Base-by-base conservation (phyloP, 2,888 invertebrate genomes). In the Meganola albula region DNA sequence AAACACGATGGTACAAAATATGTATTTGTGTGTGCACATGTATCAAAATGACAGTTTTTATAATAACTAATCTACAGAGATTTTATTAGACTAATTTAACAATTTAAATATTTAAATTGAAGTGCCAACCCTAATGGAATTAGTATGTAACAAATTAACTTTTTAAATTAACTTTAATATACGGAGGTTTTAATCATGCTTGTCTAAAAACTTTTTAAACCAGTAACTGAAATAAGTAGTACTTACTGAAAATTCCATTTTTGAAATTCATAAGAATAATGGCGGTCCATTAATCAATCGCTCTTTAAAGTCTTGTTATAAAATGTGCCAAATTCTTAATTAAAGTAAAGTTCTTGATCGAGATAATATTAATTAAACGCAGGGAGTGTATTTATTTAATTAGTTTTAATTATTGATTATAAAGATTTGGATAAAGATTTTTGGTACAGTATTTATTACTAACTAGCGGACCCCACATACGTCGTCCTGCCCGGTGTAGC, bases 91-190 rank as follows among this genome's bases (percentile, higher is more conserved):
- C n/a, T n/a, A n/a, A n/a, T n/a, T n/a, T n/a, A n/a, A n/a, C n/a
- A 31, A 34, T 43, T 44, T 48, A 5, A 33, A 22, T 34, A 11
- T 9, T 20, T 20, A 29, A 39, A 43, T 29, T 39, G 37, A 47
- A 31, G 43, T 31, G 22, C 23, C 24, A 25, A 21, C 34, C 23
- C 27, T 56, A 56, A 53, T 56, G 52, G 52, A 53, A 27, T 38
- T 37, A 41, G 36, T 46, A 45, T 53, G 52, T 53, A 20, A 12
- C 3, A 37, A 40, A 41, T 28, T 35, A 26, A 34, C 31, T 37
- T 45, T 48, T 45, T 35, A 23, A 44, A 39, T 45, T 35, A 24
- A 11, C 37, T 40, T 12, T 44, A 26, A 32, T 38, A 47, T n/a
- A n/a, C n/a, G n/a, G n/a, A n/a, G 47, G 24, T 39, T 40, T 10